A percentile compares a stretch with the other conserved stretches of the same genome.
phyloP scores from a whole-genome alignment of 2,888 invertebrate species.

The Dusona sp. region DNA sequence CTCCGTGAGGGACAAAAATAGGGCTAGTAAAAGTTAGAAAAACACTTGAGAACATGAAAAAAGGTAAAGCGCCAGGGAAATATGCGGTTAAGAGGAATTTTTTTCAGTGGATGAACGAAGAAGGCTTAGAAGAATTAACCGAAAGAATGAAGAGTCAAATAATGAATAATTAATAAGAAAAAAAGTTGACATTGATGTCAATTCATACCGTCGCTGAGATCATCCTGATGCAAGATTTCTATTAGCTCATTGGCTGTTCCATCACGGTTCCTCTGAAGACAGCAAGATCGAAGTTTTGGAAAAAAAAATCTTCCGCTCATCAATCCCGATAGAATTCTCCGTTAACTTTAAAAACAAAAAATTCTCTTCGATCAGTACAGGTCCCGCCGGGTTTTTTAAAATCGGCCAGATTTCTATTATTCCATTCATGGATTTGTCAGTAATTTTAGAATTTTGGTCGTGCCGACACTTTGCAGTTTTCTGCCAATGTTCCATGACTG shows the following conservation, averaged over 20 bases:
- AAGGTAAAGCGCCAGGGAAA: too few species aligned
- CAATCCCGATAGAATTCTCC: slow-evolving; percentile 15
- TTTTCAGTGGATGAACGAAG: too few species aligned
- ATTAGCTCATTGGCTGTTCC: slow-evolving; percentile 15
- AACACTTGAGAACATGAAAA: too few species aligned
- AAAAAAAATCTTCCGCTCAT: slow-evolving; percentile 23
- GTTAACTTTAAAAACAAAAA: slow-evolving; percentile 25
- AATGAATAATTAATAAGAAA: too few species aligned
- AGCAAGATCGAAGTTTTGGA: slow-evolving; percentile 13
- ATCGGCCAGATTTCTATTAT: slow-evolving; percentile 43
- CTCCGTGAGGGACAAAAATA: too few species aligned
- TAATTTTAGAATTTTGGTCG: slow-evolving; percentile 20
- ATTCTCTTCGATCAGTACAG: slow-evolving; percentile 38
- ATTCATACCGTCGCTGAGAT: slow-evolving; percentile 38
- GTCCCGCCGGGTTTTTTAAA: slow-evolving; percentile 31
- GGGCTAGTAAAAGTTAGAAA: too few species aligned
- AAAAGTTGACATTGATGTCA: not conserved
- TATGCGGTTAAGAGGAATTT: too few species aligned
- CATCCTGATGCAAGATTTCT: slow-evolving; percentile 20
- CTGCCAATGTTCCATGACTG: slow-evolving; percentile 39
- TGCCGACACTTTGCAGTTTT: slow-evolving; percentile 30
- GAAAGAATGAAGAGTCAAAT: too few species aligned
- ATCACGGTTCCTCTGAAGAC: not conserved
- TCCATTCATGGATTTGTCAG: slow-evolving; percentile 16
- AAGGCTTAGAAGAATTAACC: too few species aligned